Percentiles rank a stretch among this genome's conserved stretches.
phyloP scores from a whole-genome alignment of 2,797 vertebrate genomes.

The Microchirus variegatus region DNA sequence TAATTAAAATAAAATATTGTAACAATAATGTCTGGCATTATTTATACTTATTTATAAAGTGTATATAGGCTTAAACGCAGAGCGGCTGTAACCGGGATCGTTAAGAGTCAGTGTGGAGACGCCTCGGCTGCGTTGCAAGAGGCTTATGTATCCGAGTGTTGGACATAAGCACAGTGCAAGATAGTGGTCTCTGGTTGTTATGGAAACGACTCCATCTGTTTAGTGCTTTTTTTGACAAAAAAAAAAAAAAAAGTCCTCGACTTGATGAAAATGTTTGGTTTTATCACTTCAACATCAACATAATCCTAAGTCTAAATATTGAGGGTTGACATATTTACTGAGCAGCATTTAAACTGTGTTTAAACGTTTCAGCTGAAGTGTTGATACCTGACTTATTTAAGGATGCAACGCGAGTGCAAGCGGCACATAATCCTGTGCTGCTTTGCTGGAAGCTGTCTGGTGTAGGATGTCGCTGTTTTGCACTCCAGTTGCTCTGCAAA shows the following conservation, averaged over 20 bases:
- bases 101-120: conserved; percentile 10
- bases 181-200: conserved; percentile 43
- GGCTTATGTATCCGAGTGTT: conserved; percentile 21
- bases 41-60: too few relatives aligned
- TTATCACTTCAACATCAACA: background rate
- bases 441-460: conserved; percentile 50
- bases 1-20: too few relatives aligned
- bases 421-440: conserved; percentile 47
- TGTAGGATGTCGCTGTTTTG: conserved; percentile 23
- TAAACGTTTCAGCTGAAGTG: background rate
- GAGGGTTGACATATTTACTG: background rate
- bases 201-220: conserved; percentile 47
- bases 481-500: conserved; percentile 58
- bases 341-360: too few relatives aligned
- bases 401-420: conserved; percentile 38
- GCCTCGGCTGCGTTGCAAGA: conserved; percentile 2
- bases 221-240: conserved; percentile 4
- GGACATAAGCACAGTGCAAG: conserved; percentile 18
- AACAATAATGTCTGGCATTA: too few relatives aligned
- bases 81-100: background rate
- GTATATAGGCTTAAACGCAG: too few relatives aligned
- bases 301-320: background rate
- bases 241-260: conserved; percentile 1
- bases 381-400: conserved; percentile 29
- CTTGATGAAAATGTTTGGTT: conserved; percentile 18